phyloP scores from a whole-genome alignment of 2,888 invertebrate genomes.

The Brenthis ino region DNA sequence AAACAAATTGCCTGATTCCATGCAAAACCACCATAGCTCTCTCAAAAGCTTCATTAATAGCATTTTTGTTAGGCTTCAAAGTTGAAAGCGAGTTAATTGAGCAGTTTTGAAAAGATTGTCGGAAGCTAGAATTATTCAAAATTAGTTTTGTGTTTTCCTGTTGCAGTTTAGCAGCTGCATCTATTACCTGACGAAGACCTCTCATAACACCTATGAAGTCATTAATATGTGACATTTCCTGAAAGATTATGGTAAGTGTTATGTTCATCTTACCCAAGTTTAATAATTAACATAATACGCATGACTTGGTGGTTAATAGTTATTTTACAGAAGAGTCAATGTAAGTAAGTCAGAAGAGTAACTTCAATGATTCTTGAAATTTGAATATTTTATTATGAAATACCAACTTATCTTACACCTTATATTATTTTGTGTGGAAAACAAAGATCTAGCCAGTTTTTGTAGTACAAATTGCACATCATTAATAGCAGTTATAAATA shows the following conservation, averaged over 20 bases:
- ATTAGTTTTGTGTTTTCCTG: constrained; percentile 82
- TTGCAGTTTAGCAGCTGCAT: constrained; percentile 86
- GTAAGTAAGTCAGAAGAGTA: too few species aligned
- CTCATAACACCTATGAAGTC: constrained; percentile 86
- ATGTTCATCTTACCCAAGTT: not conserved
- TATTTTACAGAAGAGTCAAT: too few species aligned
- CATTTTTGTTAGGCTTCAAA: constrained; percentile 55
- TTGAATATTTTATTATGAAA: too few species aligned
- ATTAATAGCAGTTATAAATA: too few species aligned
- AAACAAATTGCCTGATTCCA: constrained; percentile 85
- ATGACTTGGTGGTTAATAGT: too few species aligned
- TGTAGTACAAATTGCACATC: too few species aligned
- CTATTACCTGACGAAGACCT: constrained; percentile 86
- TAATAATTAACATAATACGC: too few species aligned
- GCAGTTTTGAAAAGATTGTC: constrained; percentile 63
- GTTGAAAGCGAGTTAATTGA: constrained; percentile 60
- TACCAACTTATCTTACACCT: too few species aligned
- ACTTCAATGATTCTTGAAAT: too few species aligned
- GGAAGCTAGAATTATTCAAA: constrained; percentile 88
- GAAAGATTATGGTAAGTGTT: constrained; percentile 47
- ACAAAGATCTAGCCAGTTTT: too few species aligned
- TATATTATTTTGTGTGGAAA: too few species aligned
- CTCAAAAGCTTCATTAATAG: constrained; percentile 77
- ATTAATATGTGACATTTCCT: constrained; percentile 82
- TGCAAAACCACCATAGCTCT: constrained; percentile 86